Base-by-base conservation (phyloP, 2,888 invertebrate species). In the Entomobrya multifasciata region DNA sequence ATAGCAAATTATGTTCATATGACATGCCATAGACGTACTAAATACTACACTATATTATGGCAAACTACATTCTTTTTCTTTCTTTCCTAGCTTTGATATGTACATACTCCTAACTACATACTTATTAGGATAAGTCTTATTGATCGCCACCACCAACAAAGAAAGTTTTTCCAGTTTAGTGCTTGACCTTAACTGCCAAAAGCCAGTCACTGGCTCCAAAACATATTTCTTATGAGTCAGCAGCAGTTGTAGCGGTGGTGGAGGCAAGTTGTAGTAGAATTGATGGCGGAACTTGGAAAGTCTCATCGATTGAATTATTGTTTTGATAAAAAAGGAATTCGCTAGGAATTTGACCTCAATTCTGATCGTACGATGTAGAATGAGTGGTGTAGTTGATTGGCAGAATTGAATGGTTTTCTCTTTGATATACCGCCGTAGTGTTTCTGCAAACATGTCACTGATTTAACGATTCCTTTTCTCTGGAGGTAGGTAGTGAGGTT, bases 181-280 rank as follows among this genome's bases (percentile, higher is more conserved):
- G 70, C 70, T 70, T 70, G 70, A 70, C 70, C 70, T 70, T 70
- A 70, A 70, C 70, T 70, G 70, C 70, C 70, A 70, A n/a, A n/a
- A 20, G 70, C 41, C 70, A 70, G 70, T 44, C 70, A 70, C 22
- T 70, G 44, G 25, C 65, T 44, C 70, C 70, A 25, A 22, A 70
- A 70, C 65, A 30, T 36, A 36, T 36, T n/a, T n/a, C n/a, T n/a
- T 47, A 47, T 70, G 47, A 47, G 67, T 17, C 15, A 67, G 22
- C 11, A 41, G 44, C 36, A 62, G n/a, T n/a, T n/a, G n/a, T n/a
- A n/a, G n/a, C n/a, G n/a, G n/a, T n/a, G n/a, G n/a, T n/a, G n/a
- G n/a, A 15, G 49, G 49, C 49, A 49, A n/a, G 15, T 3, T 3
- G 15, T n/a, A n/a, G n/a, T n/a, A 13, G 49, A 15, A n/a, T 62